Percentiles rank a stretch among this genome's conserved stretches.
Evolutionary conservation across 2,113 vertebrate species (phyloP).

Genomic region (Poicephalus gulielmi): DNA sequence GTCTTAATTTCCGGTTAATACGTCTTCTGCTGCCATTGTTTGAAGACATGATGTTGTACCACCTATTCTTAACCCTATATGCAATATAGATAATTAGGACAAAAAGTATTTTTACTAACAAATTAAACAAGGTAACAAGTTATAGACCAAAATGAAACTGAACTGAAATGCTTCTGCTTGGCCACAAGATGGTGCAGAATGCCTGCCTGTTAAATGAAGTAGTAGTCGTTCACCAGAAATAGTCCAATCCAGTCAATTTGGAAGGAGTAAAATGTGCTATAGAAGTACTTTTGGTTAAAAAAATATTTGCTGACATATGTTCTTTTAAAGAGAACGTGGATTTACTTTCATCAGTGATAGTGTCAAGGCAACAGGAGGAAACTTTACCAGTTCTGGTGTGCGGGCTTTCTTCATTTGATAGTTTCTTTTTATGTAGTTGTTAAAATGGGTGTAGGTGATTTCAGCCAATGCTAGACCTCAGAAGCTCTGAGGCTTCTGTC

Average conservation of each 20-base stretch:
- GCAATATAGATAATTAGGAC: not conserved
- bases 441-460: not conserved
- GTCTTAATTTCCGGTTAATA: not conserved
- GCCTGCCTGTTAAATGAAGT: not conserved
- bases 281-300: not conserved
- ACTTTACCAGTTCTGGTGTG: not conserved
- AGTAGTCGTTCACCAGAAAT: not conserved
- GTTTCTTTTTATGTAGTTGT: not conserved
- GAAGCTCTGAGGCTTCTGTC: not conserved
- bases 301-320: not conserved
- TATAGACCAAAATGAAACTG: not conserved
- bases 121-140: not conserved
- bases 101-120: not conserved
- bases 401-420: not conserved
- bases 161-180: not conserved
- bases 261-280: not conserved
- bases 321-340: not conserved
- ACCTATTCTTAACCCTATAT: not conserved
- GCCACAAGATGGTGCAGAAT: slow-evolving; percentile 66
- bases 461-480: not conserved
- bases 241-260: not conserved
- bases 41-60: not conserved
- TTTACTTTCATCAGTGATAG: not conserved
- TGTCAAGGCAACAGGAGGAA: not conserved
- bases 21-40: not conserved